These are phyloP conservation scores for Holcopasites calliopsidis DNA, from an alignment of 1,140 invertebrate species.

Conservation along the genomic window DNA sequence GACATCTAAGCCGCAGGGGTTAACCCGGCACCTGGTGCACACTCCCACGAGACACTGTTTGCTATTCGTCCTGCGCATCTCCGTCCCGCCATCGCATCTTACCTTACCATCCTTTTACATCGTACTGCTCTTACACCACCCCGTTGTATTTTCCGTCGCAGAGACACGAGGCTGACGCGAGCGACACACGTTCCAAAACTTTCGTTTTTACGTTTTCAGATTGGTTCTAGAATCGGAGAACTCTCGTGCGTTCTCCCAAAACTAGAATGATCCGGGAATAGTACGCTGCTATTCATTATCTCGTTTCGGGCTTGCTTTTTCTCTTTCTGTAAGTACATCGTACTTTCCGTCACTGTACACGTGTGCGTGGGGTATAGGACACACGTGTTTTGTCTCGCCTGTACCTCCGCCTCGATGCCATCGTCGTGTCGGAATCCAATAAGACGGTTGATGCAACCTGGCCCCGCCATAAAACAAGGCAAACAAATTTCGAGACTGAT, in stretches of 20 bases:
- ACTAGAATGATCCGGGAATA: background rate
- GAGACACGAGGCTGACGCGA: background rate
- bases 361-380: background rate
- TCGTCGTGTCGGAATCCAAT: conserved; percentile 75
- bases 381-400: background rate
- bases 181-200: background rate
- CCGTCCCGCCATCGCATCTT: conserved; percentile 50
- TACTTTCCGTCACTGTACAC: background rate
- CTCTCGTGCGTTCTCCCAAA: background rate
- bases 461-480: conserved; percentile 75
- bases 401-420: conserved; percentile 32
- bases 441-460: conserved; percentile 74
- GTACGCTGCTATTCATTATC: background rate
- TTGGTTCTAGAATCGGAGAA: background rate
- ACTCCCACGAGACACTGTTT: conserved; percentile 75
- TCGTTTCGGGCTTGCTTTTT: background rate
- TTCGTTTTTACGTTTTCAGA: background rate
- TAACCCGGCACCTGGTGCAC: conserved; percentile 77
- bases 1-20: conserved; percentile 76
- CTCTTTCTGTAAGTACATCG: background rate
- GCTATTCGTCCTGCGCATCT: conserved; percentile 73
- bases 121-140: background rate
- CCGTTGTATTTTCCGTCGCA: conserved; percentile 44
- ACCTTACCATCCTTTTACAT: conserved; percentile 8
- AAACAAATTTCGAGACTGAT: conserved; percentile 75